Base-by-base conservation (phyloP, 2,888 invertebrate species). In the Leistus spinibarbis region DNA sequence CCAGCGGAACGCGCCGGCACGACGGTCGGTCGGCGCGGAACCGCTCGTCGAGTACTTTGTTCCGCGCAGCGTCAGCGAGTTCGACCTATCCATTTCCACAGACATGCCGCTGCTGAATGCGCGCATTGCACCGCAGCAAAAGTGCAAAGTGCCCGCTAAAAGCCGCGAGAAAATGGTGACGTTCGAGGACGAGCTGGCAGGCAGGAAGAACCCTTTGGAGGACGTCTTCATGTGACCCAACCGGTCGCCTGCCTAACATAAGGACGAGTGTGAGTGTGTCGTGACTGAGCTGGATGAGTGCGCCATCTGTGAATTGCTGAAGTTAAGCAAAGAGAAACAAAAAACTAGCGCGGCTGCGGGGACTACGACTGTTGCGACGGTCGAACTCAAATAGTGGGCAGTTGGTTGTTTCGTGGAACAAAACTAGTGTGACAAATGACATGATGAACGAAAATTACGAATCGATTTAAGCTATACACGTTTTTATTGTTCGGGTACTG, bases 161-260 rank as follows among this genome's bases (percentile, higher is more conserved):
- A 89, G 89, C 76, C 87, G 91, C 67, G 93, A 93, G 83, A 93
- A 93, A 84, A 91, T 93, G 91, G 93, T 94, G 54, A 94, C 93
- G 3, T 94, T 94, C 81, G 93, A 93, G 82, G 94, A 94, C 83
- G 93, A 93, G 85, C 87, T 81, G 87, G 87, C 79, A 67, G 81
- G 83, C 68, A 86, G 85, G 79, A 84, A 85, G 68, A 84, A 86
- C 53, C 86, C 88, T 76, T 86, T 90, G 65, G 91, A 91, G 76
- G 93, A 93, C 84, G 91, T 94, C 80, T 94, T 94, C 84, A 94
- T 94, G 94, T 94, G 93, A 94, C 91, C 89, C 80, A 83, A 82
- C 81, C 72, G 73, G 17, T 53, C 53, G 23, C 67, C 66, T n/a
- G 70, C 67, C 56, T 76, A 76, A 76, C 70, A 76, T 23, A 74